Evolutionary conservation across 2,888 invertebrate species (phyloP).

Genomic region (Uropetala carovei): DNA sequence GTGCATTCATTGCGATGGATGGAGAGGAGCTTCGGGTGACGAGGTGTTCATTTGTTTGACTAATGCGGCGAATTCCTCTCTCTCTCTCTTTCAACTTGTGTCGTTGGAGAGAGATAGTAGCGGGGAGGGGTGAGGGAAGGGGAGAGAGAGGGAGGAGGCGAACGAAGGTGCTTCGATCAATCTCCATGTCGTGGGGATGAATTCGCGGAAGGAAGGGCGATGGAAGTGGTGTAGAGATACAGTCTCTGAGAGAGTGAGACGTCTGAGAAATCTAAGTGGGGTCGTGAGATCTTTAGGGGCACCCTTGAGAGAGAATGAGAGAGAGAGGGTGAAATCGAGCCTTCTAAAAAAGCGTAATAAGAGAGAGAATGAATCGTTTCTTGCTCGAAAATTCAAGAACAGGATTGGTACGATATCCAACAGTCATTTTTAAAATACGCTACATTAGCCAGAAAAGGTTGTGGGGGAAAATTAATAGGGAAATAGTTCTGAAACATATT

Average conservation of each 20-base stretch:
- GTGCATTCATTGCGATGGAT: not conserved
- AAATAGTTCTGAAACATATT: too few relatives aligned
- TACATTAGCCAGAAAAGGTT: too few relatives aligned
- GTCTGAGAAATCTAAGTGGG: constrained; percentile 50
- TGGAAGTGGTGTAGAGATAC: not conserved
- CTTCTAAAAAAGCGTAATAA: too few relatives aligned
- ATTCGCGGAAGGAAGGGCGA: not conserved
- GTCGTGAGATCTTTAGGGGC: constrained; percentile 7
- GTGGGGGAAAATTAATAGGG: too few relatives aligned
- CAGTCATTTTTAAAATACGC: too few relatives aligned
- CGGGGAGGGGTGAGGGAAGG: not conserved
- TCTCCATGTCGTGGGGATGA: not conserved
- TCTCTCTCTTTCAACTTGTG: too few relatives aligned
- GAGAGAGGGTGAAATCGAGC: not conserved
- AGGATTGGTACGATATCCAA: too few relatives aligned
- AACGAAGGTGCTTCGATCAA: not conserved
- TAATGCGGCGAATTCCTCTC: not conserved
- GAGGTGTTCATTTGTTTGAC: constrained; percentile 3
- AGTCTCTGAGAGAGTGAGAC: not conserved
- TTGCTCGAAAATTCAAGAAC: too few relatives aligned
- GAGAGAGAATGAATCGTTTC: too few relatives aligned
- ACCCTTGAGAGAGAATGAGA: not conserved
- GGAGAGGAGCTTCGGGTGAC: constrained; percentile 17
- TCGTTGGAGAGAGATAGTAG: too few relatives aligned
- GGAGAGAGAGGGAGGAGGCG: not conserved